A percentile compares a stretch with the other conserved stretches of the same genome.
Conservation (phyloP, 2,797 vertebrate genomes). For the Lophius americanus region DNA sequence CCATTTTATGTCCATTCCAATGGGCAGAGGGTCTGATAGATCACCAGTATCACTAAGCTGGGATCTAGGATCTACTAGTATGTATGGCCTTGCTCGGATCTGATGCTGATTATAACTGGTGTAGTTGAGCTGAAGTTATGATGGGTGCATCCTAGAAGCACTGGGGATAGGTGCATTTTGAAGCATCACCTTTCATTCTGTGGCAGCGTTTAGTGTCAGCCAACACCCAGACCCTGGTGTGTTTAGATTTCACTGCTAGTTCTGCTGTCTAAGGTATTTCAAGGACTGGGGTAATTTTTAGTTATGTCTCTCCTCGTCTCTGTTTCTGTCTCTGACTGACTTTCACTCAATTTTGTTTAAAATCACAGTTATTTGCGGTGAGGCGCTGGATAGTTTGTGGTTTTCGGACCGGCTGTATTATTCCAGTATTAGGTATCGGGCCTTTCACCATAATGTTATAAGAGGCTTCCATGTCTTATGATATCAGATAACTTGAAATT, state of each 20-base stretch:
- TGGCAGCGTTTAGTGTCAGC: slow-evolving; percentile 69
- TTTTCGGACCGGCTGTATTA: slow-evolving; percentile 62
- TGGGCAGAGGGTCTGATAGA: too few species aligned
- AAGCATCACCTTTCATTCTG: slow-evolving; percentile 45
- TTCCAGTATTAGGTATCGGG: slow-evolving; percentile 69
- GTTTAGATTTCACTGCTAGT: slow-evolving; percentile 72
- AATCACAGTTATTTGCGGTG: slow-evolving; percentile 70
- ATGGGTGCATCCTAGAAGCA: slow-evolving; percentile 38
- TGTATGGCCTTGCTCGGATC: slow-evolving; percentile 1
- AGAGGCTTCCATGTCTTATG: slow-evolving; percentile 65
- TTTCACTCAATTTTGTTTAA: slow-evolving; percentile 48
- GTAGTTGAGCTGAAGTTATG: slow-evolving; percentile 12
- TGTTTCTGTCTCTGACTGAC: slow-evolving; percentile 18
- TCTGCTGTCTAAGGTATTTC: slow-evolving; percentile 77
- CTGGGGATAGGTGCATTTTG: slow-evolving; percentile 36
- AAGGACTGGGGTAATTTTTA: slow-evolving; percentile 62
- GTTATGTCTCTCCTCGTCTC: slow-evolving; percentile 59
- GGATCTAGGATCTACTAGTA: too few species aligned
- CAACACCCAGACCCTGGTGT: slow-evolving; percentile 70
- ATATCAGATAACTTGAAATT: slow-evolving; percentile 56
- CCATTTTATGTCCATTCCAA: too few species aligned
- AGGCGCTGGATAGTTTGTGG: slow-evolving; percentile 58
- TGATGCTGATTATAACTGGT: slow-evolving; percentile 18
- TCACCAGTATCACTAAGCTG: too few species aligned
- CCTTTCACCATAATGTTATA: slow-evolving; percentile 68